Evolutionary conservation across 2,888 invertebrate genomes (phyloP).

Genomic region (Scaeva pyrastri): DNA sequence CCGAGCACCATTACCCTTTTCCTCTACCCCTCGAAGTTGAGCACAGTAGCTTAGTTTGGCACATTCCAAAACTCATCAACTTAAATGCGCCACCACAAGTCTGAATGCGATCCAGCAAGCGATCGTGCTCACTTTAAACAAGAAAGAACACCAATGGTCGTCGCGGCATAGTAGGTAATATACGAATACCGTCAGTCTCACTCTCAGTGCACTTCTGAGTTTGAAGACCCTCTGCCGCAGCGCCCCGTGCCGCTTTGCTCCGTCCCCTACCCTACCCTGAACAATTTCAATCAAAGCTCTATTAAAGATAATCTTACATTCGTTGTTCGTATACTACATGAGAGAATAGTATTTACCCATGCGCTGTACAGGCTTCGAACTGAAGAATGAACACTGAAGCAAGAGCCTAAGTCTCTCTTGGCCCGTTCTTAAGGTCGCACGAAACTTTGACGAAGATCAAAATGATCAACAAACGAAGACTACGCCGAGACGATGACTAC

Average conservation of each 20-base stretch:
- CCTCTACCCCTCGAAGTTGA: conserved; percentile 29
- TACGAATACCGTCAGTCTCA: conserved; percentile 17
- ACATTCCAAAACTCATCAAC: conserved; percentile 72
- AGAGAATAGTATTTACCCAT: conserved; percentile 42
- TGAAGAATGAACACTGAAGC: conserved; percentile 6
- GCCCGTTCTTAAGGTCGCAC: conserved; percentile 69
- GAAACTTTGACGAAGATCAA: conserved; percentile 74
- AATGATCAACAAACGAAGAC: conserved; percentile 64
- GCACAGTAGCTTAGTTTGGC: conserved; percentile 68
- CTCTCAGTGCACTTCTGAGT: too few species aligned
- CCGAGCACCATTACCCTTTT: neutral
- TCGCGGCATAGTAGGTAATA: neutral
- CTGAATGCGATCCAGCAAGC: conserved; percentile 35
- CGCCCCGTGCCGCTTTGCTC: too few species aligned
- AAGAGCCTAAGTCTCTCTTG: conserved; percentile 54
- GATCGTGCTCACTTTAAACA: conserved; percentile 37
- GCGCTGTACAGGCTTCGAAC: conserved; percentile 39
- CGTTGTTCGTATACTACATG: conserved; percentile 27
- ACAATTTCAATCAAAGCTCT: conserved; percentile 42
- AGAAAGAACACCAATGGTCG: conserved; percentile 23
- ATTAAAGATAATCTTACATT: conserved; percentile 55
- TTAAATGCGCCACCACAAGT: conserved; percentile 60
- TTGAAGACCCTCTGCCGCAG: conserved; percentile 35
- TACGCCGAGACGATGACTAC: conserved; percentile 54
- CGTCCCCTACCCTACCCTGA: neutral